These are phyloP conservation scores for Tolypeutes matacus DNA, from an alignment of 2,797 vertebrate species.

Conservation along the genomic window DNA sequence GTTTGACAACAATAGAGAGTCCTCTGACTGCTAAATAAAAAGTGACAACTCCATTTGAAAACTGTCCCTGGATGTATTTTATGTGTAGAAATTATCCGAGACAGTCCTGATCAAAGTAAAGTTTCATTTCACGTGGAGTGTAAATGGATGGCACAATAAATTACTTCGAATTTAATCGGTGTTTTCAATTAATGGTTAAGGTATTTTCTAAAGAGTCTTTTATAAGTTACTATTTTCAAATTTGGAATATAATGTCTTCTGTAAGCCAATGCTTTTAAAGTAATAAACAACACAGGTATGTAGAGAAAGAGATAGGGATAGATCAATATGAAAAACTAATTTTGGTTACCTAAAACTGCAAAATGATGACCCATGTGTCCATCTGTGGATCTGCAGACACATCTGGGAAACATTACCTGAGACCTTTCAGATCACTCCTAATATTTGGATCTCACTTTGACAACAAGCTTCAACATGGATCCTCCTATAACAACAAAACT, in stretches of 20 bases:
- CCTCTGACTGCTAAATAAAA: conserved; percentile 93
- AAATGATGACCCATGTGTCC: conserved; percentile 60
- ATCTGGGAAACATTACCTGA: background rate
- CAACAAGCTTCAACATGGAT: background rate
- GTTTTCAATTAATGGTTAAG: conserved; percentile 85
- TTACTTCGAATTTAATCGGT: conserved; percentile 86
- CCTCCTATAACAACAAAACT: conserved; percentile 25
- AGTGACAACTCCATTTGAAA: conserved; percentile 94
- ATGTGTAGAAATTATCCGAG: conserved; percentile 90
- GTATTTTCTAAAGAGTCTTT: conserved; percentile 78
- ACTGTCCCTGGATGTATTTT: conserved; percentile 88
- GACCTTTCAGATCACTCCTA: background rate
- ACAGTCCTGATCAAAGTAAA: conserved; percentile 90
- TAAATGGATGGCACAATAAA: conserved; percentile 86
- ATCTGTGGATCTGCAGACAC: background rate
- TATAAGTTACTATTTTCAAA: conserved; percentile 73
- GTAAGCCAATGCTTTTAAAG: conserved; percentile 68
- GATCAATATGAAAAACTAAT: background rate
- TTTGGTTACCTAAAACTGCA: background rate
- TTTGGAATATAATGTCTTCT: conserved; percentile 73
- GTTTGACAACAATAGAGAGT: conserved; percentile 96
- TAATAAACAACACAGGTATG: conserved; percentile 77
- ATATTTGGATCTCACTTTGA: conserved; percentile 27
- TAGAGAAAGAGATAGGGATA: conserved; percentile 64
- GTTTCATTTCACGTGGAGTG: conserved; percentile 87